Evolutionary conservation across 2,113 vertebrate genomes (phyloP).

Genomic region (Paedocypris sp.): DNA sequence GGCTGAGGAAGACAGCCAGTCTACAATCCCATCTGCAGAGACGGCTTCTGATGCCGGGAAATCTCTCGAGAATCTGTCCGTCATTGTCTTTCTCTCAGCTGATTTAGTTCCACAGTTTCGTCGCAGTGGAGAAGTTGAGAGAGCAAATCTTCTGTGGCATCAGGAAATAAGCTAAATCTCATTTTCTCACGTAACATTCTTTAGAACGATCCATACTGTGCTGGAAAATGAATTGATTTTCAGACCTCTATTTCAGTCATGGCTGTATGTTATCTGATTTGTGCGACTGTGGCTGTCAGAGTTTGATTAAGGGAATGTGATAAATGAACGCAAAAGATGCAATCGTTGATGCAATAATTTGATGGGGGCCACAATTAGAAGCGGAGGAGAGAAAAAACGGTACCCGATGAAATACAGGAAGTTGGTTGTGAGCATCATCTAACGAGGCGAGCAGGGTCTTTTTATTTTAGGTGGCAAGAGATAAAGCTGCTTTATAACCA

Average conservation of each 20-base stretch:
- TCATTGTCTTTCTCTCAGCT: neutral
- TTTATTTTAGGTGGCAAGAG: no score
- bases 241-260: conserved; percentile 10
- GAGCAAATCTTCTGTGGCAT: conserved; percentile 4
- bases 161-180: neutral
- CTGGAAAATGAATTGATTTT: conserved; percentile 20
- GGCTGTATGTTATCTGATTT: conserved; percentile 21
- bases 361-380: no score
- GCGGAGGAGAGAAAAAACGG: no score
- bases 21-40: conserved; percentile 10
- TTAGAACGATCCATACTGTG: neutral
- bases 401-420: no score
- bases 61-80: neutral
- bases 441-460: no score
- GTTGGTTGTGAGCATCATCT: no score
- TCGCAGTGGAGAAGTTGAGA: neutral
- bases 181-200: conserved; percentile 20
- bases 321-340: conserved; percentile 11
- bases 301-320: conserved; percentile 26
- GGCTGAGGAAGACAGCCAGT: conserved; percentile 10
- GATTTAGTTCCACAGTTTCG: conserved; percentile 27
- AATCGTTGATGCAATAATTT: no score
- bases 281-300: conserved; percentile 17
- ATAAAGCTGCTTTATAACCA: no score
- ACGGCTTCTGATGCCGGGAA: conserved; percentile 16